Evolutionary conservation across 2,113 vertebrate species (phyloP).

Genomic region (Nesogale talazaci): DNA sequence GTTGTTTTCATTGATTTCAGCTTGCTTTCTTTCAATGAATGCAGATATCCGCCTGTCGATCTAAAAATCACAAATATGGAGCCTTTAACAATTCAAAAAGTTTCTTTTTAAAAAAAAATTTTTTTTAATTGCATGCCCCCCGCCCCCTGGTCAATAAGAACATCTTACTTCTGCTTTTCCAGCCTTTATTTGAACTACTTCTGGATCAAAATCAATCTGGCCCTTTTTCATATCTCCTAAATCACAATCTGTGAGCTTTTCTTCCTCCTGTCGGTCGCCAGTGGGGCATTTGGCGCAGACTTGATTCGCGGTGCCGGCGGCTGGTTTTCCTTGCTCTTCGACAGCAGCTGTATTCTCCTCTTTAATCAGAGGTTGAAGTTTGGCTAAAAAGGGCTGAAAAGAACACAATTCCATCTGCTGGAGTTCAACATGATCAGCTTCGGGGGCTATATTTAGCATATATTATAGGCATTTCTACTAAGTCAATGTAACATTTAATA

Average conservation of each 20-base stretch:
- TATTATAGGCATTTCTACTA: constrained; percentile 57
- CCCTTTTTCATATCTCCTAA: constrained; percentile 83
- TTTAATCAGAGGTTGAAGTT: constrained; percentile 88
- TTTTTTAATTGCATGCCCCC: not conserved
- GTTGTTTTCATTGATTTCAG: constrained; percentile 99
- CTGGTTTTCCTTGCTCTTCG: constrained; percentile 83
- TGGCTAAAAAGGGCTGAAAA: constrained; percentile 91
- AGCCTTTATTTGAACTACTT: constrained; percentile 97
- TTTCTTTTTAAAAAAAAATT: not conserved
- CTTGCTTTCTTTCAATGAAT: constrained; percentile 99
- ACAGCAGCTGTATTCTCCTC: constrained; percentile 71
- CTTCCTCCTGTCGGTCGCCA: constrained; percentile 81
- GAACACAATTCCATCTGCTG: constrained; percentile 64
- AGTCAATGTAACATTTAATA: constrained; percentile 58
- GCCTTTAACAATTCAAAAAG: constrained; percentile 84
- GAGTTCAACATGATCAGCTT: constrained; percentile 65
- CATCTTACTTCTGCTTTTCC: constrained; percentile 96
- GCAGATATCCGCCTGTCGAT: constrained; percentile 99
- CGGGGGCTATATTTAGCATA: constrained; percentile 55
- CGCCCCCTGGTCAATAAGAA: not conserved
- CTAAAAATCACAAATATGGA: constrained; percentile 87
- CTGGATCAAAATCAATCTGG: constrained; percentile 88
- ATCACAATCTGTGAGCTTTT: constrained; percentile 80
- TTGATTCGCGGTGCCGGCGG: constrained; percentile 74
- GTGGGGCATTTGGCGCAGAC: constrained; percentile 73